Conservation (phyloP, 2,888 invertebrate species). For the Lycaena phlaeas region DNA sequence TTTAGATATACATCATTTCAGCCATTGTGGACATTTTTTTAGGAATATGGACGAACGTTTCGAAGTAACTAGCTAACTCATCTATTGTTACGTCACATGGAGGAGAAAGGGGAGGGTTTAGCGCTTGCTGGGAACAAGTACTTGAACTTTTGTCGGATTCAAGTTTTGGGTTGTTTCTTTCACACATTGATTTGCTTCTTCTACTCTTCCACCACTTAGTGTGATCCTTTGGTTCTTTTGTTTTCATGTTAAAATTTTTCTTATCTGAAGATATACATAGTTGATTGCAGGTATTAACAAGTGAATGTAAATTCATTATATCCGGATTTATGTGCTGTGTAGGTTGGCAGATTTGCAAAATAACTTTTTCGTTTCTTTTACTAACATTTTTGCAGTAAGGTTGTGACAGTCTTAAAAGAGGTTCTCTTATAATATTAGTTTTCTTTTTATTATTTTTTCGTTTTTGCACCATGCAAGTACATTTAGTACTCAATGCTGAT, state of each 20-base stretch:
- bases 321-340: constrained; percentile 29
- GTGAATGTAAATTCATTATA: constrained; percentile 44
- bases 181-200: constrained; percentile 23
- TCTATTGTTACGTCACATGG: constrained; percentile 92
- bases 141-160: constrained; percentile 37
- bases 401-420: constrained; percentile 66
- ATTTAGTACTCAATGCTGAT: constrained; percentile 31
- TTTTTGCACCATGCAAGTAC: constrained; percentile 37
- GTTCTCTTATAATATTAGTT: constrained; percentile 68
- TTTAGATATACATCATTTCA: constrained; percentile 97
- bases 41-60: constrained; percentile 95
- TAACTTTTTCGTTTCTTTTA: constrained; percentile 24
- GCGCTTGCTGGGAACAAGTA: constrained; percentile 86
- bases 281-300: constrained; percentile 60
- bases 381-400: constrained; percentile 25
- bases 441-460: constrained; percentile 49
- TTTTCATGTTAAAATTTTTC: constrained; percentile 19
- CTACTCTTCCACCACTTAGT: constrained; percentile 46
- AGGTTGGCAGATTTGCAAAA: constrained; percentile 13
- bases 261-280: constrained; percentile 45
- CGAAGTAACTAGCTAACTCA: constrained; percentile 95
- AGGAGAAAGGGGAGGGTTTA: constrained; percentile 77
- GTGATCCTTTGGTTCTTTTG: constrained; percentile 26
- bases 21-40: constrained; percentile 99
- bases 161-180: constrained; percentile 22